A percentile compares a stretch with the other conserved stretches of the same genome.
Evolutionary conservation across 1,140 invertebrate species (phyloP).

Genomic region (Apolygus lucorum): DNA sequence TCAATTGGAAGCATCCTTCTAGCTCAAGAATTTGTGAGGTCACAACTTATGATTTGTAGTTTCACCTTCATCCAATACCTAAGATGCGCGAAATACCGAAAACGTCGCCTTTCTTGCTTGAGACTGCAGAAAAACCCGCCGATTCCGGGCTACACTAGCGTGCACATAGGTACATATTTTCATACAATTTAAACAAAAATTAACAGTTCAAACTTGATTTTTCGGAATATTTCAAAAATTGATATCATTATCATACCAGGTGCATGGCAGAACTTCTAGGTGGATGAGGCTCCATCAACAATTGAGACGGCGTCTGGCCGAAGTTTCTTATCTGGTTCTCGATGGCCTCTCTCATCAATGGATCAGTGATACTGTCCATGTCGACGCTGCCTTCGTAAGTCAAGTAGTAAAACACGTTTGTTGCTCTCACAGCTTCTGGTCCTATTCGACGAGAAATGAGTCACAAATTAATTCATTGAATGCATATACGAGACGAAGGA

Average conservation of each 20-base stretch:
- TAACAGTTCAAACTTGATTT: no score
- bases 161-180: no score
- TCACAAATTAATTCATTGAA: neutral
- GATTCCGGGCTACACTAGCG: no score
- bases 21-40: no score
- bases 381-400: conserved; percentile 98
- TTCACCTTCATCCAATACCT: no score
- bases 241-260: conserved; percentile 75
- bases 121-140: no score
- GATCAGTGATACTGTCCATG: conserved; percentile 80
- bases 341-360: conserved; percentile 86
- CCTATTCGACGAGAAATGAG: conserved; percentile 47
- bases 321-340: conserved; percentile 98
- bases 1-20: no score
- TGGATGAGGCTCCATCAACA: conserved; percentile 95
- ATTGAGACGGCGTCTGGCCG: conserved; percentile 95
- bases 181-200: no score
- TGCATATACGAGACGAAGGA: neutral
- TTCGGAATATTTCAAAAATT: no score
- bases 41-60: no score
- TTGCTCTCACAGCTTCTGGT: conserved; percentile 91
- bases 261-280: conserved; percentile 96
- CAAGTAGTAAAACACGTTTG: conserved; percentile 98
- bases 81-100: no score
- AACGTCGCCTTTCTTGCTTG: no score